Percentiles rank a stretch among this genome's conserved stretches.
These are phyloP conservation scores for Petaurus breviceps DNA, from an alignment of 2,113 vertebrate genomes.

Conservation along the genomic window DNA sequence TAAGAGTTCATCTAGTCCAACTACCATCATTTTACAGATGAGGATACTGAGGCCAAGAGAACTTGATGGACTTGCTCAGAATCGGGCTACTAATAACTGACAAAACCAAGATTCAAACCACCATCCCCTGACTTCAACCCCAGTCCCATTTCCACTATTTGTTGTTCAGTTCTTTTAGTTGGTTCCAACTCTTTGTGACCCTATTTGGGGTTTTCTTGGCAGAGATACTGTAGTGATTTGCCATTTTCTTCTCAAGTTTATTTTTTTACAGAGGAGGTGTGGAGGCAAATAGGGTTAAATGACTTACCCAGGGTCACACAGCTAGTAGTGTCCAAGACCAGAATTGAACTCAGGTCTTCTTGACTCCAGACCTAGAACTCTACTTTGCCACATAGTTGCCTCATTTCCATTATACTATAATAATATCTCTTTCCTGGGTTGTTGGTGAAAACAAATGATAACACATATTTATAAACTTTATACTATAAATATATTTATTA, in stretches of 20 bases:
- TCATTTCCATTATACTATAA: not conserved
- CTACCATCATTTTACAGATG: not conserved
- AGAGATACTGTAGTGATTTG: not conserved
- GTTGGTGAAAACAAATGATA: not conserved
- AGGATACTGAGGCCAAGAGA: not conserved
- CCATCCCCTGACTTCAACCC: not conserved
- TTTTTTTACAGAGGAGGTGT: not conserved
- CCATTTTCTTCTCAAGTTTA: not conserved
- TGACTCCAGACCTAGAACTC: not conserved
- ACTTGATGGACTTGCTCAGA: not conserved
- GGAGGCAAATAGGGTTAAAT: not conserved
- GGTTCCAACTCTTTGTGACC: not conserved
- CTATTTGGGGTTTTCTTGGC: not conserved
- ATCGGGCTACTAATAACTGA: not conserved
- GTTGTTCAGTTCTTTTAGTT: too few species aligned
- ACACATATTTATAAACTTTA: not conserved
- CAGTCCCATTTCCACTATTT: not conserved
- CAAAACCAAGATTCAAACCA: not conserved
- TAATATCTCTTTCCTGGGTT: not conserved
- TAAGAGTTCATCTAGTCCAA: not conserved
- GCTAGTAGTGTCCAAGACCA: not conserved
- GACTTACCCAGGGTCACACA: not conserved
- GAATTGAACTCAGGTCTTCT: not conserved
- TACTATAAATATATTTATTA: not conserved
- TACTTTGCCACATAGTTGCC: not conserved